Evolutionary conservation across 2,797 vertebrate genomes (phyloP), one percentile per base, ranked within the genome.

Genomic region (Microctenopoma steveboyesi): DNA sequence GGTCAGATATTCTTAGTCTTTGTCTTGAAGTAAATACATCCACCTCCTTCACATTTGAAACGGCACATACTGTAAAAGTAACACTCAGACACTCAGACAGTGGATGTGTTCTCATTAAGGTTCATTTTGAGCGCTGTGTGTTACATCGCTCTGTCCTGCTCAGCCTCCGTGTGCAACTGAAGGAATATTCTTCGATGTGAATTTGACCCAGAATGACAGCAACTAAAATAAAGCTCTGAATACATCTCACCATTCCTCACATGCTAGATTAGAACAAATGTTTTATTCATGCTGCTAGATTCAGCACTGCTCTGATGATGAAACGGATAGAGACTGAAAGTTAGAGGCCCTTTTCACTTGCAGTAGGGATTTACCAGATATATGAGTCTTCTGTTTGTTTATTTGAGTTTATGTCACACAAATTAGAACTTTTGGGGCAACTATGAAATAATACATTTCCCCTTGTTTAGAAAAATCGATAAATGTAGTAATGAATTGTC

Each of bases 221-320:
- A 22, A 13, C 69, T 83, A 71, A 88, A 86, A 85, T 72, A 78
- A 84, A 84, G 79, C 57, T 62, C 37, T 0, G 4, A 45, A 66
- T 62, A 50, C 14, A 14, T 59, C 37, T 46, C 11, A 53, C 69
- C n/a, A 62, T 0, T 71, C 16, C 51, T 52, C 7, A 49, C 37
- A 78, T 76, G 33, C 30, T 4, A 59, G 40, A 75, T 57, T 54
- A 66, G 67, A 71, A 63, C 22, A 40, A 46, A 87, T 88, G 47
- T 76, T 87, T 88, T 77, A 90, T 89, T 90, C 28, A 85, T 71
- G 18, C 35, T 62, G 58, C 61, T 61, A 37, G 18, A 66, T 50
- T 54, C 45, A 42, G 79, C 47, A 4, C 61, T 46, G 28, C 72
- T 22, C 61, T 59, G 53, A 64, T 62, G 64, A 69, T 62, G 63